Base-by-base conservation (phyloP, 2,113 vertebrate genomes). In the Coturnix japonica region DNA sequence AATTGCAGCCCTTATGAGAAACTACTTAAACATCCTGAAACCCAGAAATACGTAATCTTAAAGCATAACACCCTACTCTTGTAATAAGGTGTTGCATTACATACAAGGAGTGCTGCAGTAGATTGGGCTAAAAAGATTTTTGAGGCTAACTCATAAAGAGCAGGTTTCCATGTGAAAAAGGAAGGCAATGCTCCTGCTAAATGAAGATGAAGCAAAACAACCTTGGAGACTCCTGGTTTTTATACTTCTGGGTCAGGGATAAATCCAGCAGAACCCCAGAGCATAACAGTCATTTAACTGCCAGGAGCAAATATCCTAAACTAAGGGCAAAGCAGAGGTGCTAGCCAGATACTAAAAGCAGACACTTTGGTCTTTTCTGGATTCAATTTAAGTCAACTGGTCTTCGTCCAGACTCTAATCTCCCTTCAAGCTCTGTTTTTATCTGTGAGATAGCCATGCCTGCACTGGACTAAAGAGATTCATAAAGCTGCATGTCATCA, bases 401-500 rank as follows among this genome's bases (percentile, higher is more conserved):
- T 70, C 49, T 64, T 73, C 22, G 4, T 71, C 76, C 91, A 90
- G 90, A 31, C 90, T 84, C 60, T 65, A 85, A 53, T 83, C 57
- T 92, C 81, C 82, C 93, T 74, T 20, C 35, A 22, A 95, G 95
- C 91, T 79, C 93, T 43, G 91, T 17, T 53, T 89, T 64, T 88
- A 78, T 87, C 91, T 91, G 79, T 0, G 13, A 89, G 91, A 76
- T 89, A 94, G 78, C 83, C 81, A 35, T 83, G 92, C 61, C 89
- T 94, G 88, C 17, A 46, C 78, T 74, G 85, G 73, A 72, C 74
- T 59, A 75, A 87, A 7, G 26, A 93, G 81, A 93, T 81, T 82
- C 75, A 79, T 61, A 90, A 77, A 91, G 95, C 91, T 89, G 94
- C 87, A 7, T 94, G 74, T 89, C 95, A 95, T 71, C 91, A 61